phyloP scores from a whole-genome alignment of 2,797 vertebrate species.

The Halcyon badia region DNA sequence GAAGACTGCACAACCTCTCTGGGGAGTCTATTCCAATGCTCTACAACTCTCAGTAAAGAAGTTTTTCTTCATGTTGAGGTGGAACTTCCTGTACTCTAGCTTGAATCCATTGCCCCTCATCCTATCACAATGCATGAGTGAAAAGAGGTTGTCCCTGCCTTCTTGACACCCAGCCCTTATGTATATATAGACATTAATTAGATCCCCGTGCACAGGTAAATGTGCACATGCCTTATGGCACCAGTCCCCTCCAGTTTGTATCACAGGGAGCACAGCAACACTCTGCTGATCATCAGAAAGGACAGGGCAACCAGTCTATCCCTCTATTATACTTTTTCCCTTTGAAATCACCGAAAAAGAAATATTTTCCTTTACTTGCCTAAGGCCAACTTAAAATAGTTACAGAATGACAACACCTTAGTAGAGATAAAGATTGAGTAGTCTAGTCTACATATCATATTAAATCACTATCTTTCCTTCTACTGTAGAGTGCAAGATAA shows the following conservation, averaged over 20 bases:
- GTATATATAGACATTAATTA: no score
- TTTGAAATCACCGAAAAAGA: background rate
- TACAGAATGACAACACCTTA: background rate
- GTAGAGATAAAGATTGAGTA: background rate
- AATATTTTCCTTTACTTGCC: background rate
- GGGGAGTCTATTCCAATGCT: no score
- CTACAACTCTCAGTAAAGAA: no score
- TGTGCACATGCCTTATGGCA: fast-evolving
- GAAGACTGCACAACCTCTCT: no score
- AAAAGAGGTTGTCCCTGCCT: no score
- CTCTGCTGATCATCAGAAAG: background rate
- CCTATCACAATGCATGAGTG: no score
- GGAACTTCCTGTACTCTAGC: no score
- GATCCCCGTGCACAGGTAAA: background rate
- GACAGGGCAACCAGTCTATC: background rate
- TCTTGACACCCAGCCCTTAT: no score
- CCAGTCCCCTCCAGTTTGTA: background rate
- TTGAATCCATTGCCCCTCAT: no score
- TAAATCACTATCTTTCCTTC: background rate
- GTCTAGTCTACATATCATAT: background rate
- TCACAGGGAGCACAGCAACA: fast-evolving
- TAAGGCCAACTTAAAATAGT: background rate
- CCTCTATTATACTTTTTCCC: background rate
- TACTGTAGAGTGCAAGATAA: background rate
- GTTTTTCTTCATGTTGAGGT: no score